A percentile compares a stretch with the other conserved stretches of the same genome.
These are phyloP conservation scores for Pantherophis alleghaniensis DNA, from an alignment of 2,797 vertebrate genomes.

Conservation along the genomic window DNA sequence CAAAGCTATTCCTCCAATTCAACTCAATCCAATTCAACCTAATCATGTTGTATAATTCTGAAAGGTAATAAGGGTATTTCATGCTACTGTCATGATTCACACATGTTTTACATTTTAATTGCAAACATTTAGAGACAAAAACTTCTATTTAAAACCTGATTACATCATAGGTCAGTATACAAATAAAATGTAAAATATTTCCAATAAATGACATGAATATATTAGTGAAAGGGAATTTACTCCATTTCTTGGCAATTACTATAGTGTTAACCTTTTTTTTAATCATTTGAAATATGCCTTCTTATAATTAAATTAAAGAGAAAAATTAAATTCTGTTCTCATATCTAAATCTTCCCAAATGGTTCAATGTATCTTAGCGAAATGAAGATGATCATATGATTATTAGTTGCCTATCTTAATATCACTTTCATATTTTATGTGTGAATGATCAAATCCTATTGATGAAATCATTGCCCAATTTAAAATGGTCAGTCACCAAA, in stretches of 20 bases:
- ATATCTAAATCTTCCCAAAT: not conserved
- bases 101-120: conserved; percentile 3
- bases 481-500: not conserved
- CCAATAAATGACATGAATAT: not conserved
- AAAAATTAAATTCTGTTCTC: not conserved
- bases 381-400: not conserved
- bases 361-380: not conserved
- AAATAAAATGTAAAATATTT: not conserved
- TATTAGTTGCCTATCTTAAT: not conserved
- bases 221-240: not conserved
- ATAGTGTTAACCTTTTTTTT: not conserved
- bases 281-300: not conserved
- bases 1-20: conserved; percentile 15
- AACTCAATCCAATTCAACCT: not conserved
- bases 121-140: not conserved
- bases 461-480: not conserved
- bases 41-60: conserved; percentile 15
- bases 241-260: not conserved
- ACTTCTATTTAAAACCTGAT: not conserved
- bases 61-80: conserved; percentile 10
- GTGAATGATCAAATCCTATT: not conserved
- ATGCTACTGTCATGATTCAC: conserved; percentile 12
- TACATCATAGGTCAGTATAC: not conserved
- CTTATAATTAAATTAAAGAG: not conserved
- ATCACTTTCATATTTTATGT: not conserved